Percentiles rank a stretch among this genome's conserved stretches.
Evolutionary conservation across 2,888 invertebrate species (phyloP).

Genomic region (Aricia artaxerxes): DNA sequence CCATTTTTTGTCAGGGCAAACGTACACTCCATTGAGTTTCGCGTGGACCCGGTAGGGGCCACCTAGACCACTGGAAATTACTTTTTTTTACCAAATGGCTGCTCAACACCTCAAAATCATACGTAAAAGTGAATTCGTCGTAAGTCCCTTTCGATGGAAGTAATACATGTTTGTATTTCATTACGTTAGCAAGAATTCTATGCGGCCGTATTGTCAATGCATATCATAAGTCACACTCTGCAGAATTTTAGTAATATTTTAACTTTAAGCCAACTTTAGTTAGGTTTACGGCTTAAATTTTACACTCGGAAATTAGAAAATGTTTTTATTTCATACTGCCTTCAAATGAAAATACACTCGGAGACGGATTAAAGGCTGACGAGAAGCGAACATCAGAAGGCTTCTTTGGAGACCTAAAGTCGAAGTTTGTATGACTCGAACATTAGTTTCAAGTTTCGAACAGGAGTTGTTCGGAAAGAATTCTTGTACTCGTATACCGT

Average conservation of each 20-base stretch:
- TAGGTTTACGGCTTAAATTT: not conserved
- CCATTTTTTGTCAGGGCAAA: too few species aligned
- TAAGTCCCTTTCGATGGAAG: too few species aligned
- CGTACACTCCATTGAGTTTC: too few species aligned
- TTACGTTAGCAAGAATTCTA: too few species aligned
- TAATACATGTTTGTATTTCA: too few species aligned
- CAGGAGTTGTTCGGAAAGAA: not conserved
- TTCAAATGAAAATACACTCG: not conserved
- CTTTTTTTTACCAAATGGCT: too few species aligned
- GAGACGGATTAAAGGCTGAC: not conserved
- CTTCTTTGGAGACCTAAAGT: not conserved
- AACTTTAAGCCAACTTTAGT: not conserved
- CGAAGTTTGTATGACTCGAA: not conserved
- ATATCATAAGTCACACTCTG: too few species aligned
- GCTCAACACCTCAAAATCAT: too few species aligned
- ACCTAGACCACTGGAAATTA: too few species aligned
- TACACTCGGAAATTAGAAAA: not conserved
- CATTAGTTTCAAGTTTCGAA: not conserved
- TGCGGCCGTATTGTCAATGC: not conserved
- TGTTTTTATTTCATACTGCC: constrained; percentile 7
- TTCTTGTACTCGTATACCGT: constrained; percentile 12
- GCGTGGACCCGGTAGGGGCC: too few species aligned
- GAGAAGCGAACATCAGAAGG: not conserved
- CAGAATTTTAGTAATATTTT: not conserved
- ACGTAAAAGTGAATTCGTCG: too few species aligned